Conservation (phyloP, 2,113 vertebrate species). For the Ahaetulla prasina region DNA sequence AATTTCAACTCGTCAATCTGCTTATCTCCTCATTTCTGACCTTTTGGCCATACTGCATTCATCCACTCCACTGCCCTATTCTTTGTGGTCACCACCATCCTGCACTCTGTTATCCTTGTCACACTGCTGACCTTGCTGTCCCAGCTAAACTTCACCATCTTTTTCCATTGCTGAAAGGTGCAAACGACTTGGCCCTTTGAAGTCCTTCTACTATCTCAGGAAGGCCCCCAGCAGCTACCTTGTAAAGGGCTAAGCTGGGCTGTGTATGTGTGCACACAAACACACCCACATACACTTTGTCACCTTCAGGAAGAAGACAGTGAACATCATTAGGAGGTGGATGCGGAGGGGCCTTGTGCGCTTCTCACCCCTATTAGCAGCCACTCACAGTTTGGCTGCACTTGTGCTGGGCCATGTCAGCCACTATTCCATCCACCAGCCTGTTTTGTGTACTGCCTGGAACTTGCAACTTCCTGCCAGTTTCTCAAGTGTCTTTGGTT, state of each 20-base stretch:
- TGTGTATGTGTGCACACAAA: too few species aligned
- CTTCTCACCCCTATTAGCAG: background rate
- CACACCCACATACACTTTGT: background rate
- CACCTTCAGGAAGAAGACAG: background rate
- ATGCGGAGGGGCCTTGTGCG: background rate
- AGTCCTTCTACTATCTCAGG: background rate
- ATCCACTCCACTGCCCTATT: background rate
- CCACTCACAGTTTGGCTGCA: background rate
- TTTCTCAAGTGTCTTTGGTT: background rate
- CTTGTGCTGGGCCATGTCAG: background rate
- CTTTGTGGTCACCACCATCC: background rate
- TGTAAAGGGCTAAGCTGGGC: background rate
- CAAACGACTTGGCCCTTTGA: background rate
- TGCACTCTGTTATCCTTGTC: background rate
- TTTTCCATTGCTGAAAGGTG: background rate
- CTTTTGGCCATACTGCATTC: background rate
- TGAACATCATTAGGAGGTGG: background rate
- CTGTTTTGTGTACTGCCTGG: background rate
- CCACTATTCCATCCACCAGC: background rate
- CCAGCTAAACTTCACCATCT: background rate
- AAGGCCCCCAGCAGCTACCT: background rate
- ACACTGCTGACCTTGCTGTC: background rate
- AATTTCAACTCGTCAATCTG: background rate
- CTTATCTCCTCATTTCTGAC: background rate
- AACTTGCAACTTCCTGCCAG: background rate